phyloP scores from a whole-genome alignment of 2,888 invertebrate species.

The Leptopilina myrica region DNA sequence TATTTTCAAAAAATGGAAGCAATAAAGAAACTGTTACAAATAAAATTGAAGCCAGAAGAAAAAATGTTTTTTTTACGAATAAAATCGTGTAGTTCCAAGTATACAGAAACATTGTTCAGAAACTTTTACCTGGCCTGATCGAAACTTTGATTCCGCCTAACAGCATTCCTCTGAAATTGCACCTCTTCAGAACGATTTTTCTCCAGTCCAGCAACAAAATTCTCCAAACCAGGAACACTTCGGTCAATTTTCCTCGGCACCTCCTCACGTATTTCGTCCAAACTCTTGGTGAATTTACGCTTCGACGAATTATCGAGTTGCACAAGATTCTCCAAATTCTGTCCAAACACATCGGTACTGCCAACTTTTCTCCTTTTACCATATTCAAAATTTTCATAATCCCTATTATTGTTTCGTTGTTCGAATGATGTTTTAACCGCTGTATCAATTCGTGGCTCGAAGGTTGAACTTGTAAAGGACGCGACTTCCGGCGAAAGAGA shows the following conservation, averaged over 20 bases:
- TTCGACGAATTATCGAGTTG: slow-evolving; percentile 71
- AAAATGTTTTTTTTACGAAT: too few relatives aligned
- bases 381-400: slow-evolving; percentile 61
- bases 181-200: slow-evolving; percentile 28
- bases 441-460: slow-evolving; percentile 62
- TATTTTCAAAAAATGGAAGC: too few relatives aligned
- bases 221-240: slow-evolving; percentile 44
- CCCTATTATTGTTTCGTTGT: slow-evolving; percentile 10
- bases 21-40: too few relatives aligned
- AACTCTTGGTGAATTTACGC: slow-evolving; percentile 67
- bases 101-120: too few relatives aligned
- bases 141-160: slow-evolving; percentile 72
- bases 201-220: slow-evolving; percentile 31
- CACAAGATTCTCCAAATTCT: slow-evolving; percentile 72
- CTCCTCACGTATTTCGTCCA: slow-evolving; percentile 71
- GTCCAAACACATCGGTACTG: slow-evolving; percentile 74
- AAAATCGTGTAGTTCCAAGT: too few relatives aligned
- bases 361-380: slow-evolving; percentile 66
- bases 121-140: slow-evolving; percentile 56
- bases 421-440: slow-evolving; percentile 49
- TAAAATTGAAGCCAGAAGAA: too few relatives aligned
- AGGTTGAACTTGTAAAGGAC: slow-evolving; percentile 69
- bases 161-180: slow-evolving; percentile 54
- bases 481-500: slow-evolving; percentile 69
- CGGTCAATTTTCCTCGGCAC: slow-evolving; percentile 46